Base-by-base conservation (phyloP, 2,888 invertebrate species). In the Boloria euphrosyne region DNA sequence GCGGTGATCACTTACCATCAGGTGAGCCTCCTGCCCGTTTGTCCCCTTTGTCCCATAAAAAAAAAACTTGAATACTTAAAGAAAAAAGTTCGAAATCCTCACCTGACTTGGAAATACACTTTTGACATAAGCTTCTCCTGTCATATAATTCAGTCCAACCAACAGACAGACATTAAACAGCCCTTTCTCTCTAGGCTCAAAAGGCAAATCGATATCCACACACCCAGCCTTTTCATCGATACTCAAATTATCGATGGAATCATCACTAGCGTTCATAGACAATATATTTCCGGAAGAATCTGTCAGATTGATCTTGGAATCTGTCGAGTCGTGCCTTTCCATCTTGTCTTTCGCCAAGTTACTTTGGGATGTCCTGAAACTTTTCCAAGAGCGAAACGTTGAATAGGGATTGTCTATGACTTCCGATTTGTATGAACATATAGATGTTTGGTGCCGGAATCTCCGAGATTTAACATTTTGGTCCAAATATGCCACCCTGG, bases 91-190 rank as follows among this genome's bases (percentile, higher is more conserved):
- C 1, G 1, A 22, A 22, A 44, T 22, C 46, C 31, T 73, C 78
- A 95, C 95, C 87, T 94, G 92, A 70, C 86, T 84, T 5, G 96
- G 96, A 86, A 94, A 96, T 72, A 94, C 94, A 72, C 93, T 94
- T 79, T 95, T 96, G 65, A 96, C 94, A 79, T 95, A 95, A 3
- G 96, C 95, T 77, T 93, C 89, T 54, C 94, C 94, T 0, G 92
- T 93, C 85, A 94, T 93, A 75, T 94, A 91, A 74, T 95, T 94
- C 70, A 95, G 84, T 0, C 95, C 96, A 38, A 96, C 94, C 66
- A 96, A 84, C 13, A 96, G 76, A 71, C 96, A 94, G 47, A 95
- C 93, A 76, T 95, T 94, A 75, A 96, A 96, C 58, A 96, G 75
- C 6, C 93, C 87, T 16, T 80, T 81, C 14, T 89, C 89, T 5